Conservation (phyloP, 2,797 vertebrate species). For the Limnodromus scolopaceus region DNA sequence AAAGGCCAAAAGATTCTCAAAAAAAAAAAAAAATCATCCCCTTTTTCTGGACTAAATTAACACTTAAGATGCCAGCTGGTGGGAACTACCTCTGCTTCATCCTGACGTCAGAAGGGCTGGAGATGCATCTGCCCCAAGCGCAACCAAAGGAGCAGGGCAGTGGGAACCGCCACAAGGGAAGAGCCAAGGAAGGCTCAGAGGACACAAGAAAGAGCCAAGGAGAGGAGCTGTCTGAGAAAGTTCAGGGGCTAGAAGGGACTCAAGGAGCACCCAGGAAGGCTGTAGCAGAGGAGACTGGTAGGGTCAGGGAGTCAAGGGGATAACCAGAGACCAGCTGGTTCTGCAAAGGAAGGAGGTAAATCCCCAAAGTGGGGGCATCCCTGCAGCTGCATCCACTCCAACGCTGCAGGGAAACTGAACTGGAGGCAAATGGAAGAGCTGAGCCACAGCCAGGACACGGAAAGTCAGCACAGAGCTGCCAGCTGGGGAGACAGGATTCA, state of each 20-base stretch:
- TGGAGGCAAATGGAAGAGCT: neutral
- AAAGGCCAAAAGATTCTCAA: neutral
- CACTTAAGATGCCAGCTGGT: neutral
- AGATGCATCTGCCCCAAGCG: fast-evolving
- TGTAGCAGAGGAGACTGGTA: neutral
- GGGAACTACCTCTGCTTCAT: neutral
- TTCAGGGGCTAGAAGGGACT: neutral
- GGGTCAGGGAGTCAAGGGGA: neutral
- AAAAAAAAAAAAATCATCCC: neutral
- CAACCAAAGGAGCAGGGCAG: neutral
- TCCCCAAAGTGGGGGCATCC: neutral
- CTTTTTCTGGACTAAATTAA: neutral
- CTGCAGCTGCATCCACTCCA: neutral
- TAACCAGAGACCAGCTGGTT: neutral
- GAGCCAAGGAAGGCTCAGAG: neutral
- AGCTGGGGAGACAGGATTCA: neutral
- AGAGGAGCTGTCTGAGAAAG: neutral
- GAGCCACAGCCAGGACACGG: neutral
- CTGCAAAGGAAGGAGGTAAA: neutral
- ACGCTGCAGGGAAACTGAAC: fast-evolving
- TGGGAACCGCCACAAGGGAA: neutral
- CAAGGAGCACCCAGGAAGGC: neutral
- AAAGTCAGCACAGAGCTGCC: neutral
- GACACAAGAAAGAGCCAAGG: neutral
- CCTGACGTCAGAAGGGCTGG: neutral